Percentiles rank a stretch among this genome's conserved stretches.
phyloP scores from a whole-genome alignment of 2,888 invertebrate species.

The Choristoneura rosaceana region DNA sequence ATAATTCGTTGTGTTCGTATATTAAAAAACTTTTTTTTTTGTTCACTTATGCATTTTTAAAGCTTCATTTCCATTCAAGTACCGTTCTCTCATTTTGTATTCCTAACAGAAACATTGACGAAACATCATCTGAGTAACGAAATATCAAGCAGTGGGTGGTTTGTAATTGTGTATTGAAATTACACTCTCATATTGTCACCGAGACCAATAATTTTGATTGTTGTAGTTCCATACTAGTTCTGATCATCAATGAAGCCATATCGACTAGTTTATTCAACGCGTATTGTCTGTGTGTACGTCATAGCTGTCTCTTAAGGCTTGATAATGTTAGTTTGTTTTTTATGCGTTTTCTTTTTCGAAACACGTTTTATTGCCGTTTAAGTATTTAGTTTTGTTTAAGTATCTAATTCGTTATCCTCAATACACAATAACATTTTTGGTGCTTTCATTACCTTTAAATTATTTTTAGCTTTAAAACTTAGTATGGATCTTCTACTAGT shows the following conservation, averaged over 20 bases:
- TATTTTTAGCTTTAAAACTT: background rate
- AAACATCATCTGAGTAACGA: constrained; percentile 11
- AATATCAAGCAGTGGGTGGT: constrained; percentile 34
- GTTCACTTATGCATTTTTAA: constrained; percentile 12
- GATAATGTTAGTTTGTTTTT: constrained; percentile 45
- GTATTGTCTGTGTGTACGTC: constrained; percentile 65
- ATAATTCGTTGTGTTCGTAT: background rate
- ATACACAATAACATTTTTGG: background rate
- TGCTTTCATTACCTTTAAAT: background rate
- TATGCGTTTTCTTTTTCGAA: constrained; percentile 37
- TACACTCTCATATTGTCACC: constrained; percentile 15
- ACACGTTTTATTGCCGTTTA: background rate
- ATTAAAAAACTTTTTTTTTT: background rate
- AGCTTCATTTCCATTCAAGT: constrained; percentile 28
- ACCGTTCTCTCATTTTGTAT: constrained; percentile 20
- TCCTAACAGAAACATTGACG: constrained; percentile 7
- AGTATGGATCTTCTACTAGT: background rate
- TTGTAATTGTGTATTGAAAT: constrained; percentile 16
- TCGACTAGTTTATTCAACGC: constrained; percentile 47
- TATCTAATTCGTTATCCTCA: background rate
- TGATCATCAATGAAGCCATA: constrained; percentile 58
- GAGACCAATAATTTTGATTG: constrained; percentile 18
- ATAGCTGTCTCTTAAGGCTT: constrained; percentile 48
- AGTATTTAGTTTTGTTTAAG: background rate
- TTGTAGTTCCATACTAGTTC: constrained; percentile 46